Evolutionary conservation across 2,888 invertebrate genomes (phyloP).

Genomic region (Keiferia lycopersicella): DNA sequence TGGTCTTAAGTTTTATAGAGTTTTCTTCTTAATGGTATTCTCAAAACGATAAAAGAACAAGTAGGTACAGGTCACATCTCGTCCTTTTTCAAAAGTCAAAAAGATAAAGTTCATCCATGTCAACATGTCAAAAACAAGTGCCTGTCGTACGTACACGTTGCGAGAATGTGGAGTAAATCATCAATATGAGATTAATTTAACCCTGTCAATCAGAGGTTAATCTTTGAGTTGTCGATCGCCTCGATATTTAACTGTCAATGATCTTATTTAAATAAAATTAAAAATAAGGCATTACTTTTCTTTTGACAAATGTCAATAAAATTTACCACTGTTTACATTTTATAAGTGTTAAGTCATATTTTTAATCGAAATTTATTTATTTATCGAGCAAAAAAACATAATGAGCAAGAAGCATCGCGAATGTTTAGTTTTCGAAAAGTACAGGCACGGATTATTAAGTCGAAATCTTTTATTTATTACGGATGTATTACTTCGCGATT

Average conservation of each 20-base stretch:
- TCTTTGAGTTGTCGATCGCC: not conserved
- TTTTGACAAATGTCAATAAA: not conserved
- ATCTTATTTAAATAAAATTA: not conserved
- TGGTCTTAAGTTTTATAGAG: too few species aligned
- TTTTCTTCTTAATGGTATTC: too few species aligned
- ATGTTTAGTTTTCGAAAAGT: too few species aligned
- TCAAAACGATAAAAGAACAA: not conserved
- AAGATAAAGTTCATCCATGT: not conserved
- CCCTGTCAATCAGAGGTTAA: constrained; percentile 5
- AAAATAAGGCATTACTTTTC: not conserved
- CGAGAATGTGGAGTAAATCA: not conserved
- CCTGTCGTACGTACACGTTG: not conserved
- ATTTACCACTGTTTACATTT: too few species aligned
- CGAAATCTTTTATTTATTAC: too few species aligned
- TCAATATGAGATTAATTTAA: constrained; percentile 3
- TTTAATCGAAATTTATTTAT: too few species aligned
- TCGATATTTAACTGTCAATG: constrained; percentile 2
- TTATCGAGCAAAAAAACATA: too few species aligned
- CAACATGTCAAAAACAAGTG: not conserved
- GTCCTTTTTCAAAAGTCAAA: too few species aligned
- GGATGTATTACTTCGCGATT: too few species aligned
- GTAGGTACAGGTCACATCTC: not conserved
- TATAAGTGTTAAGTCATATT: too few species aligned
- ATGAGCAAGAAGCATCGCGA: too few species aligned
- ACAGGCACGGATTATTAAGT: too few species aligned